Evolutionary conservation across 2,888 invertebrate genomes (phyloP).

Genomic region (Rhagonycha lutea): DNA sequence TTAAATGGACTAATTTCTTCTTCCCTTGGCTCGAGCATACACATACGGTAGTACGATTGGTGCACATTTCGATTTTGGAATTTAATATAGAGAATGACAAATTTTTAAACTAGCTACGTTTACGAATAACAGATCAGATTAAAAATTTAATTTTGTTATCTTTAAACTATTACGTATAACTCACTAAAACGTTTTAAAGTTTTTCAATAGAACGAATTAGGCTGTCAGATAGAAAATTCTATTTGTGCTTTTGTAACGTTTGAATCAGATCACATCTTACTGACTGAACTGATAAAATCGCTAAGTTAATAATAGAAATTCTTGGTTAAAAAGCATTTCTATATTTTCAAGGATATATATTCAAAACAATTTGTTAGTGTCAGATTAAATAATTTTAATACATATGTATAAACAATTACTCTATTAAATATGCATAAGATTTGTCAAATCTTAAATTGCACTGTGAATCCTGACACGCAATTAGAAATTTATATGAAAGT

Average conservation of each 20-base stretch:
- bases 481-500: background rate
- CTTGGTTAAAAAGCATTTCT: background rate
- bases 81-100: background rate
- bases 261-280: slow-evolving; percentile 2
- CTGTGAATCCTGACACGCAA: background rate
- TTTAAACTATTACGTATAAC: background rate
- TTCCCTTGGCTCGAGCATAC: background rate
- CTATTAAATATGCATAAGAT: background rate
- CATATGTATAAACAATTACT: background rate
- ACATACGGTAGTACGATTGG: background rate
- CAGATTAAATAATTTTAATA: background rate
- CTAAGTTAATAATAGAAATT: background rate
- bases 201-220: slow-evolving; percentile 4
- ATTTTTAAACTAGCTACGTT: background rate
- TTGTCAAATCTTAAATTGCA: background rate
- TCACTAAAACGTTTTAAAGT: background rate
- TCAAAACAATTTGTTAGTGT: background rate
- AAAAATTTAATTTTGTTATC: slow-evolving; percentile 3
- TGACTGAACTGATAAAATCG: background rate
- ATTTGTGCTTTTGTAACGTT: slow-evolving; percentile 1
- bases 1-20: background rate
- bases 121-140: background rate
- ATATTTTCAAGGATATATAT: background rate
- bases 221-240: slow-evolving; percentile 2
- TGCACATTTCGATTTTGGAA: background rate